Conservation (phyloP, 2,888 invertebrate genomes). For the Hirtodrosophila cameraria region DNA sequence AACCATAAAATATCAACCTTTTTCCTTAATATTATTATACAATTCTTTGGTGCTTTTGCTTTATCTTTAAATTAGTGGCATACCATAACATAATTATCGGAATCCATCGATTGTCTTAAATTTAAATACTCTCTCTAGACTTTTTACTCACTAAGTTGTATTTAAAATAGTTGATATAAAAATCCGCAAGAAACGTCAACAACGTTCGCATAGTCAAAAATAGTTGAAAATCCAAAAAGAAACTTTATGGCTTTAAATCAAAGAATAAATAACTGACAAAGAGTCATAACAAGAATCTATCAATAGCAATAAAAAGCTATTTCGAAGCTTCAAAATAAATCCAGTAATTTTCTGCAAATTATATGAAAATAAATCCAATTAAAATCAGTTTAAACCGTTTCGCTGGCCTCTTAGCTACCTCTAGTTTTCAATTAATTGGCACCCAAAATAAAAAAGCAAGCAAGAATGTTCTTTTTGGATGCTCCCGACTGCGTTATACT, state of each 20-base stretch:
- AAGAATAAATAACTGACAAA: not conserved
- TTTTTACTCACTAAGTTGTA: too few relatives aligned
- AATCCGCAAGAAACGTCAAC: too few relatives aligned
- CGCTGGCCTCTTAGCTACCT: too few relatives aligned
- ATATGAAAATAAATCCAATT: conserved; percentile 30
- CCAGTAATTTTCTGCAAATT: conserved; percentile 16
- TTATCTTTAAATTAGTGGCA: too few relatives aligned
- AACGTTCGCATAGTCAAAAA: not conserved
- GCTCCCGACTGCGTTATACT: too few relatives aligned
- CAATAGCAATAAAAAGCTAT: not conserved
- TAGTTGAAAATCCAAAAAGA: not conserved
- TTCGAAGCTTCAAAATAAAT: conserved; percentile 2
- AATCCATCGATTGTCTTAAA: too few relatives aligned
- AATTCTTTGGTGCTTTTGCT: too few relatives aligned
- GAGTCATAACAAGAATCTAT: conserved; percentile 4
- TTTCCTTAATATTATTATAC: too few relatives aligned
- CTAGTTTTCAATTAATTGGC: conserved; percentile 26
- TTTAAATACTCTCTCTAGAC: too few relatives aligned
- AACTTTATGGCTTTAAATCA: not conserved
- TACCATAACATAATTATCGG: too few relatives aligned
- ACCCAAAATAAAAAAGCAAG: not conserved
- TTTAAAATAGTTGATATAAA: too few relatives aligned
- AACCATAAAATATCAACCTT: too few relatives aligned
- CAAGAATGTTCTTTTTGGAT: conserved; percentile 3
- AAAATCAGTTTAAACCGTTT: conserved; percentile 10